These are phyloP conservation scores for Ips typographus DNA, from an alignment of 1,140 invertebrate genomes.

Conservation along the genomic window DNA sequence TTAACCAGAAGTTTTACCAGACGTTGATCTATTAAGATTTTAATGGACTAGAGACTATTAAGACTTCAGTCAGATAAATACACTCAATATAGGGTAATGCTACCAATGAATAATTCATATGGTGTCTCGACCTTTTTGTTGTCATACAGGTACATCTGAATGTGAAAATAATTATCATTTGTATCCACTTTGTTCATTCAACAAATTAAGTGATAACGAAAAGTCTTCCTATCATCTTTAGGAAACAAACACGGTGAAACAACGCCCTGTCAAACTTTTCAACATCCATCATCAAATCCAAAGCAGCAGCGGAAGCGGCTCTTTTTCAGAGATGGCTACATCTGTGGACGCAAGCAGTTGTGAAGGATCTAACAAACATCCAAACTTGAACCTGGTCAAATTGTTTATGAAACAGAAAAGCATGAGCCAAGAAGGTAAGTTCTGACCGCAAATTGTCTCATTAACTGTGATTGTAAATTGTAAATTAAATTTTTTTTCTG, in stretches of 20 bases:
- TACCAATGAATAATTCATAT: no score
- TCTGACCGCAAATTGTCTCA: background rate
- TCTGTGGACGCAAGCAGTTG: constrained; percentile 51
- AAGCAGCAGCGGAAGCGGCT: constrained; percentile 52
- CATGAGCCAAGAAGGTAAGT: constrained; percentile 68
- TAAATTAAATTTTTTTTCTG: background rate
- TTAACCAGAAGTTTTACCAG: no score
- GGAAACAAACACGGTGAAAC: constrained; percentile 57
- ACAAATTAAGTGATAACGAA: no score
- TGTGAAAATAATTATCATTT: no score
- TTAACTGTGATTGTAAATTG: background rate
- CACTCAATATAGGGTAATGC: no score
- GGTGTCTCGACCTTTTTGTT: no score
- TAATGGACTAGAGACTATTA: no score
- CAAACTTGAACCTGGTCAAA: constrained; percentile 81
- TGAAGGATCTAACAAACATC: constrained; percentile 55
- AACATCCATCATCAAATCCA: constrained; percentile 61
- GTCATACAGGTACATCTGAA: no score
- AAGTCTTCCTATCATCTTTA: constrained; percentile 37
- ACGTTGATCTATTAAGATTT: no score
- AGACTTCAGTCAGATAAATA: no score
- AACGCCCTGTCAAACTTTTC: constrained; percentile 64
- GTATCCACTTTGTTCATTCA: no score
- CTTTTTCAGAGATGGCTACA: constrained; percentile 62
- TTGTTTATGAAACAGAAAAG: constrained; percentile 89